Conservation (phyloP, 2,113 vertebrate genomes). For the Alligator mississippiensis region DNA sequence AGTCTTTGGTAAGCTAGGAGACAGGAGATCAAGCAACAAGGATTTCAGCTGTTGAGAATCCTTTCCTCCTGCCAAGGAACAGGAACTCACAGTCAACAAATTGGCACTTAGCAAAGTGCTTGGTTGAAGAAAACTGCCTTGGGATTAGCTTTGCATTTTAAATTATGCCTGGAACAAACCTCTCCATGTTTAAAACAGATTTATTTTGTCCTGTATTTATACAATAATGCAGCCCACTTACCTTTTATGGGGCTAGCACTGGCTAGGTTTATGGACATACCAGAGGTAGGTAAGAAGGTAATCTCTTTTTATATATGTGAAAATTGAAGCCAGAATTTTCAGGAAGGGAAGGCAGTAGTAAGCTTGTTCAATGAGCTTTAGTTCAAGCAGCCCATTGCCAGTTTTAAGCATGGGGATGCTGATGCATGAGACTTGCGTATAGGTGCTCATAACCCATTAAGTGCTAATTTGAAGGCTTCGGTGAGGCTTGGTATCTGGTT, state of each 20-base stretch:
- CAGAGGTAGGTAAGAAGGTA: not conserved
- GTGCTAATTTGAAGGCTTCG: no score
- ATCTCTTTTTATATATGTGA: not conserved
- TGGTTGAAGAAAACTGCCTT: not conserved
- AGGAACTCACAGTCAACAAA: not conserved
- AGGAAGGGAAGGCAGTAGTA: not conserved
- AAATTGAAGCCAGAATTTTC: not conserved
- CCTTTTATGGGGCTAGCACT: not conserved
- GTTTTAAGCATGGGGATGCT: no score
- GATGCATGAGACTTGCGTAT: no score
- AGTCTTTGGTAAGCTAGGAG: not conserved
- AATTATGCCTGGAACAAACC: not conserved
- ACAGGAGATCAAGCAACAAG: not conserved
- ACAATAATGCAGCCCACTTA: not conserved
- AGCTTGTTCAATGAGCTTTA: no score
- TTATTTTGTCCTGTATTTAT: not conserved
- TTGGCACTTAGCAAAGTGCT: not conserved
- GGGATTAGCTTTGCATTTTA: conserved; percentile 9
- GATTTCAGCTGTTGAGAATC: not conserved
- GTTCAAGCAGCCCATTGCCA: no score
- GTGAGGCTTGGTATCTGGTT: not conserved
- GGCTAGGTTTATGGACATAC: not conserved
- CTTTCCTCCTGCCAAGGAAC: not conserved
- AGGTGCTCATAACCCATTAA: no score
- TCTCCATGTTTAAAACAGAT: not conserved